Percentiles rank a stretch among this genome's conserved stretches.
phyloP scores from a whole-genome alignment of 2,797 vertebrate species.

The Threskiornis aethiopicus region DNA sequence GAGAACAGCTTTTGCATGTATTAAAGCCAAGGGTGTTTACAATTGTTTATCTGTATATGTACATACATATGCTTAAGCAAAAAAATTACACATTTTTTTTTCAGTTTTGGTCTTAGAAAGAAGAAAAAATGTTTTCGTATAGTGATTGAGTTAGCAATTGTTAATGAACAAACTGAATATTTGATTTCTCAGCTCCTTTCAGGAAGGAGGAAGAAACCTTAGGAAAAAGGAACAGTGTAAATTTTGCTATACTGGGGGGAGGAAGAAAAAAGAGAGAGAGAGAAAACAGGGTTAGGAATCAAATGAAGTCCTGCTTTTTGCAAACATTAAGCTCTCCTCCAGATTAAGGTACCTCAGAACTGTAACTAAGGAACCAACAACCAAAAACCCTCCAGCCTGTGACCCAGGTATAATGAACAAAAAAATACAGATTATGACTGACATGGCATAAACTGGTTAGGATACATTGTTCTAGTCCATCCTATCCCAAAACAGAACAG shows the following conservation, averaged over 20 bases:
- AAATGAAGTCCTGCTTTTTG: background rate
- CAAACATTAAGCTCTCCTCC: background rate
- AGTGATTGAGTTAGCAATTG: background rate
- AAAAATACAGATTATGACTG: background rate
- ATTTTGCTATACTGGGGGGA: background rate
- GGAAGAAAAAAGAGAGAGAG: too few species aligned
- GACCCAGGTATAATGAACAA: background rate
- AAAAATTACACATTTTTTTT: background rate
- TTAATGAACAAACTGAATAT: background rate
- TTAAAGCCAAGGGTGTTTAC: background rate
- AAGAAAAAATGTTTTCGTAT: background rate
- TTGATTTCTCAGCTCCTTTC: background rate
- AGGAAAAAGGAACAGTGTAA: background rate
- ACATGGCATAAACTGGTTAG: background rate
- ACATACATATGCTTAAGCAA: background rate
- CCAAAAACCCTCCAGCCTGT: background rate
- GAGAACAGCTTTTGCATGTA: background rate
- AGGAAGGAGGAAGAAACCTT: background rate
- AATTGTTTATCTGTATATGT: background rate
- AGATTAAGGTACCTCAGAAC: background rate
- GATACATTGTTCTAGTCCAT: background rate
- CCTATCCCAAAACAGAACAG: background rate
- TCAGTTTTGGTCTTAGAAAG: background rate
- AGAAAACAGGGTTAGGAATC: background rate
- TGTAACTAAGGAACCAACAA: background rate